Evolutionary conservation across 2,888 invertebrate genomes (phyloP).

Genomic region (Tipula helvola): DNA sequence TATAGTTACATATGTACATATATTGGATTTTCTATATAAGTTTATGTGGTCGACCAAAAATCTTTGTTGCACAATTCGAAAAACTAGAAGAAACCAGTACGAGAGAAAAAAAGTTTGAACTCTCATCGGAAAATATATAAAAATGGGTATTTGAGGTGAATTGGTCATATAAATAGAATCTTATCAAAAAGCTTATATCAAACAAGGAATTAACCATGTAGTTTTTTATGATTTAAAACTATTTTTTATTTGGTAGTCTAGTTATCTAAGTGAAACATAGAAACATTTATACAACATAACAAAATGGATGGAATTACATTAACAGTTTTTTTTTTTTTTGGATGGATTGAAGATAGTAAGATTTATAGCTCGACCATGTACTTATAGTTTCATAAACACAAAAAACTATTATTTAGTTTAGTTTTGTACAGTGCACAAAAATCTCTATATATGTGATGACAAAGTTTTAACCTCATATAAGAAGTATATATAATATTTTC

Average conservation of each 20-base stretch:
- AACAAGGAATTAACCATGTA: neutral
- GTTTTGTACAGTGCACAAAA: neutral
- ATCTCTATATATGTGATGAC: neutral
- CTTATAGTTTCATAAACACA: neutral
- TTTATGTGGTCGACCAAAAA: constrained; percentile 8
- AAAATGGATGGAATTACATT: neutral
- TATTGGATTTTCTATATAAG: neutral
- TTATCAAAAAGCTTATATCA: neutral
- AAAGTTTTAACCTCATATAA: neutral
- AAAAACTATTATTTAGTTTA: neutral
- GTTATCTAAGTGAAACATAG: neutral
- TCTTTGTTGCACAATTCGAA: neutral
- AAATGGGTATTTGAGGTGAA: neutral
- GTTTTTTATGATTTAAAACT: neutral
- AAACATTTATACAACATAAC: neutral
- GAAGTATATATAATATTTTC: neutral
- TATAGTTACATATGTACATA: neutral
- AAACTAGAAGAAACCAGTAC: neutral
- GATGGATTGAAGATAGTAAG: neutral
- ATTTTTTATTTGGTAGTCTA: neutral
- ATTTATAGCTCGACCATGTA: neutral
- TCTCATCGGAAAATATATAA: neutral
- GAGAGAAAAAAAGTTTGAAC: neutral
- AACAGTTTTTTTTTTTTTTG: neutral
- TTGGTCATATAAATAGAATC: neutral